A percentile compares a stretch with the other conserved stretches of the same genome.
phyloP scores from a whole-genome alignment of 92 coral and sea anemone genomes.

The Diadumene lineata region DNA sequence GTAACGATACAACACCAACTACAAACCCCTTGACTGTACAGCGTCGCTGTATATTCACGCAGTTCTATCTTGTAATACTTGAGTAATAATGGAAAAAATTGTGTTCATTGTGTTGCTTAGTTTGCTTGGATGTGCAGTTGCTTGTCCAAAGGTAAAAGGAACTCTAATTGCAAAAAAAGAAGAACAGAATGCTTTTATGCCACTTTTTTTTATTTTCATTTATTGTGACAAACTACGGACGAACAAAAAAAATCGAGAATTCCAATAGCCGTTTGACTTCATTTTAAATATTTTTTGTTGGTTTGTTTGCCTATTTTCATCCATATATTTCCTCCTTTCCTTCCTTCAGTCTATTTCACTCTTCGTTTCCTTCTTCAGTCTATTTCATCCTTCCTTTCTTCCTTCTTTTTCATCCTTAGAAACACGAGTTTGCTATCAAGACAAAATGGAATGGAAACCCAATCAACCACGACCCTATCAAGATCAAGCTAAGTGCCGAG shows the following conservation, averaged over 20 bases:
- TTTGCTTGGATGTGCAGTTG: background rate
- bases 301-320: too few species aligned
- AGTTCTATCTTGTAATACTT: background rate
- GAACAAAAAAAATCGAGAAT: background rate
- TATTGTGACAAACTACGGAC: too few species aligned
- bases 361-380: background rate
- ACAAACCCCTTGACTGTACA: background rate
- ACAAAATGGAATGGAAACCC: constrained; percentile 83
- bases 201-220: background rate
- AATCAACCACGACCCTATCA: constrained; percentile 75
- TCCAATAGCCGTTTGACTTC: too few species aligned
- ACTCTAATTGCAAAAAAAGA: too few species aligned
- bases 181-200: background rate
- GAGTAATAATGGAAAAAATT: background rate
- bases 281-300: too few species aligned
- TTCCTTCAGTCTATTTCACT: background rate
- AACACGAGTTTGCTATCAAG: constrained; percentile 59
- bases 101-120: background rate
- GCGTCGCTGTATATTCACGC: too few species aligned
- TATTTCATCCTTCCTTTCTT: background rate
- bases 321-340: background rate
- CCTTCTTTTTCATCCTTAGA: constrained; percentile 22
- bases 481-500: constrained; percentile 71
- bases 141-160: background rate
- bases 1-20: background rate